Conservation (phyloP, 2,113 vertebrate species). For the Aptenodytes forsteri region DNA sequence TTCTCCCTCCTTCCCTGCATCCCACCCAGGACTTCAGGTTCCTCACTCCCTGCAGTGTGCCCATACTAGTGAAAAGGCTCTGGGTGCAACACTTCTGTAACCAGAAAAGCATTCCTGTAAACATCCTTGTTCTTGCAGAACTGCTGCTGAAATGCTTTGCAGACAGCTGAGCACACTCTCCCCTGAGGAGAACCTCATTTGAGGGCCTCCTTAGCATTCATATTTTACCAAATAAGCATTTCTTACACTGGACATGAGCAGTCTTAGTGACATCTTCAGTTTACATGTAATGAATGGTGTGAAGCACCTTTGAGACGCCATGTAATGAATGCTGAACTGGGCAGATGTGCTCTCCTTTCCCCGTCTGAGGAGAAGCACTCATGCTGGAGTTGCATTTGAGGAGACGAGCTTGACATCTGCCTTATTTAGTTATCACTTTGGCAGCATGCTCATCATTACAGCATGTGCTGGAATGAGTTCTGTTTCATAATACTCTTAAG, state of each 20-base stretch:
- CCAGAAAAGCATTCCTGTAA: background rate
- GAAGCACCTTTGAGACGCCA: background rate
- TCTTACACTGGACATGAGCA: background rate
- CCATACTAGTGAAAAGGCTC: background rate
- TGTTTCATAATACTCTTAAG: background rate
- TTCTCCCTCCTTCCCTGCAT: background rate
- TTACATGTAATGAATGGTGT: background rate
- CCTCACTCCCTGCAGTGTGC: background rate
- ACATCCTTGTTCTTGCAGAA: background rate
- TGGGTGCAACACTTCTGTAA: background rate
- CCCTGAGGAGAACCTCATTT: background rate
- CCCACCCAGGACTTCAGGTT: background rate
- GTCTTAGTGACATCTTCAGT: background rate
- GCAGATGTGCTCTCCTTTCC: background rate
- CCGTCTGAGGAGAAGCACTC: background rate
- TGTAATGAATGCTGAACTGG: background rate
- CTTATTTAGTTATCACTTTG: background rate
- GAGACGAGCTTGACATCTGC: background rate
- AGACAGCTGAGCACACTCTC: background rate
- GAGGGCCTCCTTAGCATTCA: background rate
- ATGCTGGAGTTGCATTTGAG: background rate
- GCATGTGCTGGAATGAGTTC: background rate
- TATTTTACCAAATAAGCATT: background rate
- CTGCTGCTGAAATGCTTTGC: background rate
- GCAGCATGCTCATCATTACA: background rate